A percentile compares a stretch with the other conserved stretches of the same genome.
Evolutionary conservation across 1,140 invertebrate genomes (phyloP).

Genomic region (Drosophila fuyamai): DNA sequence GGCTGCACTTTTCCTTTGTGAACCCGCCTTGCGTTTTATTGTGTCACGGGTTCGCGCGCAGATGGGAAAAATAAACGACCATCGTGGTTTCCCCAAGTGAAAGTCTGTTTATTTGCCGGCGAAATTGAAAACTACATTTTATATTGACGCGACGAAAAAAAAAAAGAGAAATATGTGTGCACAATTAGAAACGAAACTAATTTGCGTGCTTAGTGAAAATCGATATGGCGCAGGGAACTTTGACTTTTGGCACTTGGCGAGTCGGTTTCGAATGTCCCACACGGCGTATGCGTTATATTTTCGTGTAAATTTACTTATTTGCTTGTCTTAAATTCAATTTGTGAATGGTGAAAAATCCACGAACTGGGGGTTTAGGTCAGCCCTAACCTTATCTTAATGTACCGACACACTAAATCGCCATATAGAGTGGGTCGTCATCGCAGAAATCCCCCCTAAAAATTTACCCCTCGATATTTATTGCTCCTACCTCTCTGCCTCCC

Average conservation of each 20-base stretch:
- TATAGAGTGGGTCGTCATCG: slow-evolving; percentile 25
- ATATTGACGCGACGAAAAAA: neutral
- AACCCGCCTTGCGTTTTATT: slow-evolving; percentile 67
- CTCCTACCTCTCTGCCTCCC: slow-evolving; percentile 1
- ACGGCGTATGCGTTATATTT: slow-evolving; percentile 16
- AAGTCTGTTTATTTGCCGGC: slow-evolving; percentile 33
- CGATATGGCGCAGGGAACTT: slow-evolving; percentile 56
- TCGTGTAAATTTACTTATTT: neutral
- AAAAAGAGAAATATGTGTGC: slow-evolving; percentile 2
- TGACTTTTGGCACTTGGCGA: slow-evolving; percentile 24
- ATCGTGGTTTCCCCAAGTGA: slow-evolving; percentile 31
- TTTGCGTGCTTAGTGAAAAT: slow-evolving; percentile 70
- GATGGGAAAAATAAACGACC: slow-evolving; percentile 33
- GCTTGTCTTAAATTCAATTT: neutral
- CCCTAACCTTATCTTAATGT: slow-evolving; percentile 73
- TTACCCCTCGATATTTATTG: slow-evolving; percentile 6
- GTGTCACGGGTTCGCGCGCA: slow-evolving; percentile 73
- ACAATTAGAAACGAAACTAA: slow-evolving; percentile 60
- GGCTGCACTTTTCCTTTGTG: slow-evolving; percentile 70
- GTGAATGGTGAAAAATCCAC: neutral
- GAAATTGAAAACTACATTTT: neutral
- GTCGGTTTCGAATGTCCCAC: slow-evolving; percentile 24
- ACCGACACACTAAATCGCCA: slow-evolving; percentile 55
- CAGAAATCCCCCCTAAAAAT: neutral
- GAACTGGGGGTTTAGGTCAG: slow-evolving; percentile 53